A percentile compares a stretch with the other conserved stretches of the same genome.
These are phyloP conservation scores for Kradibia gibbosae DNA, from an alignment of 1,140 invertebrate species.

Conservation along the genomic window DNA sequence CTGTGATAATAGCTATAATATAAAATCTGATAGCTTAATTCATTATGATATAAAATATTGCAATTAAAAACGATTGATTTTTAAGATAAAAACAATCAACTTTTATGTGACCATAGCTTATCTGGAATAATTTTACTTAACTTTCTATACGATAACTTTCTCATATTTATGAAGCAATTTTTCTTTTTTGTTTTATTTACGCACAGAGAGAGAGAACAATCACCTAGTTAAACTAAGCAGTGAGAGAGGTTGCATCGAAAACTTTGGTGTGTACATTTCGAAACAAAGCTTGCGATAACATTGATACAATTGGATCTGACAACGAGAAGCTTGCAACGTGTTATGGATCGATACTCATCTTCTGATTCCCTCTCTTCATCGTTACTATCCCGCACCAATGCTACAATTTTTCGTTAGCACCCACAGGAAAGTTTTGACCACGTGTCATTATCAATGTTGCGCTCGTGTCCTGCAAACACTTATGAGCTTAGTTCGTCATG, in stretches of 20 bases:
- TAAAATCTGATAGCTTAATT: not conserved
- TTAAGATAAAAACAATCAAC: not conserved
- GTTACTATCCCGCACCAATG: not conserved
- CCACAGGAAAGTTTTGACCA: conserved; percentile 28
- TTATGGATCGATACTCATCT: conserved; percentile 66
- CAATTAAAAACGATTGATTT: not conserved
- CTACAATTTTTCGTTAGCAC: too few species aligned
- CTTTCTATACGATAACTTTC: too few species aligned
- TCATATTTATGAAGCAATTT: too few species aligned
- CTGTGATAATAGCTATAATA: not conserved
- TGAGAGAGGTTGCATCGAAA: not conserved
- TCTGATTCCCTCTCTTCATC: conserved; percentile 62
- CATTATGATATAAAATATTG: not conserved
- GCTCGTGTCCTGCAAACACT: conserved; percentile 40
- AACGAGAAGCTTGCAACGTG: conserved; percentile 3
- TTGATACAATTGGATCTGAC: conserved; percentile 57
- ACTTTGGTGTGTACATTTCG: conserved; percentile 26
- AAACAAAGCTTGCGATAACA: conserved; percentile 59
- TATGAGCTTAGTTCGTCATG: conserved; percentile 10
- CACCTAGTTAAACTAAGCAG: not conserved
- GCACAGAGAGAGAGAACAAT: too few species aligned
- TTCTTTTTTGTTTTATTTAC: not conserved
- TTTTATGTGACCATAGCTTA: not conserved
- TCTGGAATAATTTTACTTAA: too few species aligned
- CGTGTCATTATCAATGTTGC: conserved; percentile 19